These are phyloP conservation scores for Seriola dumerili DNA, from an alignment of 2,113 vertebrate species.

Conservation along the genomic window DNA sequence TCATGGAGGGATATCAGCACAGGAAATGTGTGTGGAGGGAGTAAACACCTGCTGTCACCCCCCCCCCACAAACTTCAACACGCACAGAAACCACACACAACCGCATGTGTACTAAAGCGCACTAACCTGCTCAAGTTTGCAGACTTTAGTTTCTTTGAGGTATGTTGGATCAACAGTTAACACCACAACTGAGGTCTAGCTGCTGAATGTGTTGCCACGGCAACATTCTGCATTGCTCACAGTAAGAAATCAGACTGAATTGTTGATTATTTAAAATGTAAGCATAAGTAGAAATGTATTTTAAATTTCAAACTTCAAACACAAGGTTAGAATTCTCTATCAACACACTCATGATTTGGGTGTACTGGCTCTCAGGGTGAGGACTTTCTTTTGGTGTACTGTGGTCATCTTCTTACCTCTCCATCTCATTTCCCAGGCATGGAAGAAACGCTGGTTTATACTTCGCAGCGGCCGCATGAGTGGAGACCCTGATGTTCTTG, in stretches of 20 bases:
- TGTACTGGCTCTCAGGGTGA: background rate
- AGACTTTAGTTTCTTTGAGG: conserved; percentile 46
- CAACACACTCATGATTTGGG: background rate
- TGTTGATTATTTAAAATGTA: background rate
- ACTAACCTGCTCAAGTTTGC: conserved; percentile 38
- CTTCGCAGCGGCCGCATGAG: conserved; percentile 98
- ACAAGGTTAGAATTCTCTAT: background rate
- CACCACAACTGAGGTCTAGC: conserved; percentile 55
- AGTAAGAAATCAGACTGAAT: conserved; percentile 19
- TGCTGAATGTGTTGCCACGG: conserved; percentile 40
- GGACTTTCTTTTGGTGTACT: background rate
- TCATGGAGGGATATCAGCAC: conserved; percentile 66
- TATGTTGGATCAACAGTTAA: conserved; percentile 61
- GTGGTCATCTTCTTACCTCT: background rate
- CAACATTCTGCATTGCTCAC: background rate
- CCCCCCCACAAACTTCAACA: conserved; percentile 33
- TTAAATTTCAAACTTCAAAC: background rate
- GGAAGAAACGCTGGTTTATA: conserved; percentile 99
- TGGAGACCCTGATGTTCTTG: conserved; percentile 96
- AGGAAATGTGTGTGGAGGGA: conserved; percentile 83
- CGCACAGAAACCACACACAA: conserved; percentile 60
- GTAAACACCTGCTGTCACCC: conserved; percentile 84
- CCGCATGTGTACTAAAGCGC: conserved; percentile 44
- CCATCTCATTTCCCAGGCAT: conserved; percentile 86
- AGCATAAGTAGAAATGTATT: background rate